Percentiles rank a stretch among this genome's conserved stretches.
These are phyloP conservation scores for Ophion slaviceki DNA, from an alignment of 2,888 invertebrate species.

Conservation along the genomic window DNA sequence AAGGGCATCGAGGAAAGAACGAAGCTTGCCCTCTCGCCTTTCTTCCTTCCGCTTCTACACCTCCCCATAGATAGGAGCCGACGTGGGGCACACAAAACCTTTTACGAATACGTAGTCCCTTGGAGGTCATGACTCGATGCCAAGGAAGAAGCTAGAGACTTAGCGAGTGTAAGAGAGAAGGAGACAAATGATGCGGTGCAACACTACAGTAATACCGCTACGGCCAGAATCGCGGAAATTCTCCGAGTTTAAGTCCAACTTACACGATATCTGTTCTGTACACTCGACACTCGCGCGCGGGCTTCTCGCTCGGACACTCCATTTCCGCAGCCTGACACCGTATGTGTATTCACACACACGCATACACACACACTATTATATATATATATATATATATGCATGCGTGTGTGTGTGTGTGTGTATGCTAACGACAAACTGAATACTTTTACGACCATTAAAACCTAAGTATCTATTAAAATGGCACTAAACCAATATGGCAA, in stretches of 20 bases:
- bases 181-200: conserved; percentile 16
- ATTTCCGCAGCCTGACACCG: conserved; percentile 72
- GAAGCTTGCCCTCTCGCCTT: conserved; percentile 24
- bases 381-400: no score
- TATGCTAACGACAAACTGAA: no score
- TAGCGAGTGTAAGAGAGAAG: conserved; percentile 18
- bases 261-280: conserved; percentile 82
- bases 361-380: not conserved
- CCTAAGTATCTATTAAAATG: no score
- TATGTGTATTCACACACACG: conserved; percentile 66
- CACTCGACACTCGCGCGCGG: conserved; percentile 71
- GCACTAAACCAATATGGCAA: no score
- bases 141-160: conserved; percentile 24
- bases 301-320: conserved; percentile 72
- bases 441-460: no score
- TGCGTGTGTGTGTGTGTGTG: no score
- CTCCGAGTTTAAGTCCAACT: conserved; percentile 80
- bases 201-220: conserved; percentile 53
- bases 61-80: conserved; percentile 12
- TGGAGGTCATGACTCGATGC: conserved; percentile 22
- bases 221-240: conserved; percentile 57
- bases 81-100: conserved; percentile 32
- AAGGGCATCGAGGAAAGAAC: conserved; percentile 45
- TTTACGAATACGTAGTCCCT: conserved; percentile 20
- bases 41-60: not conserved